Evolutionary conservation across 2,113 vertebrate genomes (phyloP).

Genomic region (Furnarius figulus): DNA sequence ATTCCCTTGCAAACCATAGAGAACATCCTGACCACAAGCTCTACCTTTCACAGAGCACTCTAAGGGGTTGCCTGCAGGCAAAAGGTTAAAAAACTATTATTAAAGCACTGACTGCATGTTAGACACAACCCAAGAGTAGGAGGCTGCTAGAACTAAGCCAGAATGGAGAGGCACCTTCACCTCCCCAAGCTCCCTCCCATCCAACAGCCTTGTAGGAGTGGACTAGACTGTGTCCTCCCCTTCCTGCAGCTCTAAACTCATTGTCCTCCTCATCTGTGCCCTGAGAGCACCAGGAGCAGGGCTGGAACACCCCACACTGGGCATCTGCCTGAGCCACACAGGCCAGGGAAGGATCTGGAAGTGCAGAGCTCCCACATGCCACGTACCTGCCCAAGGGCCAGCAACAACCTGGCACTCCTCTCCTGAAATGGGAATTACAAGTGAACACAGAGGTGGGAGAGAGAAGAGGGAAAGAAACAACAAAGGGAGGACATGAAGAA

Average conservation of each 20-base stretch:
- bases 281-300: neutral
- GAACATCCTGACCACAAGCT: neutral
- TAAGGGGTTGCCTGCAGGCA: neutral
- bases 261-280: neutral
- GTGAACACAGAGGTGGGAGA: neutral
- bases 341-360: neutral
- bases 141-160: neutral
- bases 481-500: neutral
- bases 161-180: neutral
- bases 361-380: neutral
- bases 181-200: neutral
- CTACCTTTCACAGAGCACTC: neutral
- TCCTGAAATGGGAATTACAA: neutral
- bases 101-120: neutral
- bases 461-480: neutral
- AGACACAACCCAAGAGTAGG: neutral
- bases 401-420: neutral
- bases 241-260: fast-evolving
- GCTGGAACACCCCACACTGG: neutral
- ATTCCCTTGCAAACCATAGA: neutral
- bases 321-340: neutral
- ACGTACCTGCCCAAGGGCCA: neutral
- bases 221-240: too few relatives aligned
- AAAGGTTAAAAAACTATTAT: neutral
- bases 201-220: neutral